Evolutionary conservation across 1,140 invertebrate genomes (phyloP), one percentile per base, ranked within the genome.

Genomic region (Drosophila asahinai): DNA sequence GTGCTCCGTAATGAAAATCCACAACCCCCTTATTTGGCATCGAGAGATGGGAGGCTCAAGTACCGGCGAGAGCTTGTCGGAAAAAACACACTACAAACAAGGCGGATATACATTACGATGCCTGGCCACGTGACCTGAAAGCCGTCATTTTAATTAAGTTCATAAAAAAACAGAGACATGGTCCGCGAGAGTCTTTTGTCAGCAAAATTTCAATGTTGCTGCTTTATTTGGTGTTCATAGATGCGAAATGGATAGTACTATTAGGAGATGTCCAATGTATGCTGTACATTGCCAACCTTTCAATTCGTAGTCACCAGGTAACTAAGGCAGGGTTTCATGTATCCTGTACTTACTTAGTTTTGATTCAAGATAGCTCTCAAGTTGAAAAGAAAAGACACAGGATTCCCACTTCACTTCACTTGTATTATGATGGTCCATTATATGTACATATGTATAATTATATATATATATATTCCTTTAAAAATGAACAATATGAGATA

Each of bases 141-240:
- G 73, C 81, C 75, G 79, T 91, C 83, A 65, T 92, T 91, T 91
- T 92, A 87, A 92, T 92, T 92, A 92, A 92, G 79, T 92, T 87
- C 54, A 87, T 92, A 91, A 92, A 91, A 92, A 87, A 86, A 90
- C 91, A 92, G 57, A 54, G 63, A 71, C 54, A 48, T 70, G 51
- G 71, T 77, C 54, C 54, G 70, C 79, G 86, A 86, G 72, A 65
- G 86, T 75, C 86, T 90, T 90, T 90, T 90, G 76, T 74, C 75
- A 80, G 86, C 82, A 66, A 72, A 40, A 60, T 36, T 77, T 36
- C 75, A 60, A 62, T 55, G 61, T 78, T 51, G 51, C 55, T 75
- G 40, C 42, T 52, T 36, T 63, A 57, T 55, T 73, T 47, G 47
- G 45, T 57, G 64, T 36, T 25, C 43, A 45, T 45, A 43, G 48